These are phyloP conservation scores for Pecten maximus DNA, from an alignment of 2,888 invertebrate genomes.

Conservation along the genomic window DNA sequence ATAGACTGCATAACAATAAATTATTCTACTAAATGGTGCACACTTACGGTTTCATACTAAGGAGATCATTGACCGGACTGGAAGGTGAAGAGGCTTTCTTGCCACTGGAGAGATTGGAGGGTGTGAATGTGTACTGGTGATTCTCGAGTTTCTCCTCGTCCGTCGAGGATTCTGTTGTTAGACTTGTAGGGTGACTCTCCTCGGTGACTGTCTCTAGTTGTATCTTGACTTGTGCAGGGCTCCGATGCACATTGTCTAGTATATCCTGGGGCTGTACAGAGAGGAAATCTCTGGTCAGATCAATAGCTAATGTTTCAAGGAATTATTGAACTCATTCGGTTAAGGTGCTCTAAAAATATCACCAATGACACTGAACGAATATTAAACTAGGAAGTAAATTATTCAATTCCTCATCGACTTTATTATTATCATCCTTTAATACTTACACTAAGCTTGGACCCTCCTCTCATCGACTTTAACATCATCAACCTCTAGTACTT, in stretches of 20 bases:
- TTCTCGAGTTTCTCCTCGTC: constrained; percentile 64
- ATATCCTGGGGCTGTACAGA: constrained; percentile 92
- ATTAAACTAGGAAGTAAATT: no score
- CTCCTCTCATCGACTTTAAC: no score
- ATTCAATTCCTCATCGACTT: no score
- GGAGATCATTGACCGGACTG: constrained; percentile 69
- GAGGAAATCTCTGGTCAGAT: neutral
- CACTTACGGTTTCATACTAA: constrained; percentile 83
- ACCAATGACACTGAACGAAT: neutral
- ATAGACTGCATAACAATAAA: no score
- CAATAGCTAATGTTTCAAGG: neutral
- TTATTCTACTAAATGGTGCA: neutral
- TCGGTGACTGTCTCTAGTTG: constrained; percentile 84
- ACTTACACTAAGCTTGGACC: no score
- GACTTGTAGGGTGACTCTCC: constrained; percentile 59
- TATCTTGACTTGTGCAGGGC: constrained; percentile 82
- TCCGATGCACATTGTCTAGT: constrained; percentile 91
- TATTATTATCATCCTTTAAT: no score
- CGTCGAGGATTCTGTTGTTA: constrained; percentile 81
- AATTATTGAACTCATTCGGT: no score
- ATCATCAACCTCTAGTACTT: no score
- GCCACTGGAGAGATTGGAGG: constrained; percentile 58
- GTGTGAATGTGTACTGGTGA: constrained; percentile 80
- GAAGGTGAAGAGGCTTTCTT: constrained; percentile 57
- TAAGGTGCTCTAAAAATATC: neutral